These are phyloP conservation scores for Andrena praecox DNA, from an alignment of 2,888 invertebrate species.

Conservation along the genomic window DNA sequence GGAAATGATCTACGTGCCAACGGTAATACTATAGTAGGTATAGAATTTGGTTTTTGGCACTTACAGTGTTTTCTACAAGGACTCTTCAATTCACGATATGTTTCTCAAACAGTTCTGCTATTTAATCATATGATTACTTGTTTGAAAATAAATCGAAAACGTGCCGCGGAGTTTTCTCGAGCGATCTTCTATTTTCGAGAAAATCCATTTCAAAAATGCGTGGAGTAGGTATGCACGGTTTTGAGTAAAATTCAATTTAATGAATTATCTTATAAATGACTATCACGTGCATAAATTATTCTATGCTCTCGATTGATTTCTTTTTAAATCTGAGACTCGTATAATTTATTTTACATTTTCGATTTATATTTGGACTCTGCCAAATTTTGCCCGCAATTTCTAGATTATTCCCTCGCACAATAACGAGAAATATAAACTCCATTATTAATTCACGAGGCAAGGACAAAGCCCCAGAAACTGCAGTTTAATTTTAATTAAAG, in stretches of 20 bases:
- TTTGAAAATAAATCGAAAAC: neutral
- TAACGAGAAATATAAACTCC: neutral
- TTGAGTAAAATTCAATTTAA: neutral
- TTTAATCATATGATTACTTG: neutral
- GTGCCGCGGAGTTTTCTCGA: neutral
- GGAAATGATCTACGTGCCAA: too few species aligned
- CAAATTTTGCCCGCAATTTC: too few species aligned
- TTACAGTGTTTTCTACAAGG: too few species aligned
- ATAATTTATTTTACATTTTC: too few species aligned
- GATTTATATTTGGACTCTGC: too few species aligned
- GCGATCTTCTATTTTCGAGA: neutral
- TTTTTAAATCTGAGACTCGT: too few species aligned
- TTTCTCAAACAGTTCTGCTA: too few species aligned
- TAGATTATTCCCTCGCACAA: neutral
- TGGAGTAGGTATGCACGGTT: neutral
- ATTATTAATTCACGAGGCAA: neutral
- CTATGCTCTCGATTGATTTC: neutral
- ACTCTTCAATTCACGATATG: too few species aligned
- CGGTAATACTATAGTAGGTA: too few species aligned
- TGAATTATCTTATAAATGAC: neutral
- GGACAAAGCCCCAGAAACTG: neutral
- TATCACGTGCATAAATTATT: neutral
- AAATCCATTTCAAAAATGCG: neutral
- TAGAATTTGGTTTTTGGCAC: too few species aligned
- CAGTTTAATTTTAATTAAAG: neutral